Percentiles rank a stretch among this genome's conserved stretches.
phyloP scores from a whole-genome alignment of 2,113 vertebrate species.

The Lipophrys pholis region DNA sequence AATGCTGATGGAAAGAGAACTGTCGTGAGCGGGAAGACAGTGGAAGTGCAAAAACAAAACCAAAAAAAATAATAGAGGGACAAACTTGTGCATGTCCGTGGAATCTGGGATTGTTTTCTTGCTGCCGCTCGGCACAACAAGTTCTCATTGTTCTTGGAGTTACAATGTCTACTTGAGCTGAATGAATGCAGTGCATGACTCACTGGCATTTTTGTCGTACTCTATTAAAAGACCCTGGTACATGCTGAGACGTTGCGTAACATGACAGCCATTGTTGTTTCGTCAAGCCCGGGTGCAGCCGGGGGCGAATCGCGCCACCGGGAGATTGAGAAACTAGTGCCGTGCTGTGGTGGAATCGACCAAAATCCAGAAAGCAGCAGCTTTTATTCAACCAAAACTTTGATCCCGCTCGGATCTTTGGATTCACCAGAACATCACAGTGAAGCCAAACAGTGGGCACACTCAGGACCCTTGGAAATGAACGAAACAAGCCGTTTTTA shows the following conservation, averaged over 20 bases:
- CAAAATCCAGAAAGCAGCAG: background rate
- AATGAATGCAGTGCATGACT: constrained; percentile 23
- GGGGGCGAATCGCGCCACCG: constrained; percentile 4
- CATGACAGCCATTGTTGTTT: constrained; percentile 41
- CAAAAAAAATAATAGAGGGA: background rate
- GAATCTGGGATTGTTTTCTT: constrained; percentile 10
- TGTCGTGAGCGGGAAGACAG: background rate
- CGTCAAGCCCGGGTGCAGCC: constrained; percentile 2
- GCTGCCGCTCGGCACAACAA: background rate
- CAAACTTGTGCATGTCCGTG: background rate
- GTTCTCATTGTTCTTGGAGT: background rate
- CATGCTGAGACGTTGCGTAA: constrained; percentile 7
- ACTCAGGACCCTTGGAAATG: too few relatives aligned
- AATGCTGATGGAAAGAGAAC: constrained; percentile 40
- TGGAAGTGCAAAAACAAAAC: constrained; percentile 30
- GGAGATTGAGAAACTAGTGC: background rate
- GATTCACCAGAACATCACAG: too few relatives aligned
- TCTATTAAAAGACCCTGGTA: constrained; percentile 17
- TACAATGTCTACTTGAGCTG: background rate
- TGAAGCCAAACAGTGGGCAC: too few relatives aligned
- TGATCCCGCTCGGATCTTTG: too few relatives aligned
- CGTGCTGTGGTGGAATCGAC: background rate
- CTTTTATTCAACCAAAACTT: background rate
- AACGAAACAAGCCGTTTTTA: too few relatives aligned
- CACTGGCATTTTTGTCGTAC: constrained; percentile 21